Evolutionary conservation across 2,797 vertebrate genomes (phyloP), one percentile per base, ranked within the genome.

Genomic region (Acrocephalus scirpaceus): DNA sequence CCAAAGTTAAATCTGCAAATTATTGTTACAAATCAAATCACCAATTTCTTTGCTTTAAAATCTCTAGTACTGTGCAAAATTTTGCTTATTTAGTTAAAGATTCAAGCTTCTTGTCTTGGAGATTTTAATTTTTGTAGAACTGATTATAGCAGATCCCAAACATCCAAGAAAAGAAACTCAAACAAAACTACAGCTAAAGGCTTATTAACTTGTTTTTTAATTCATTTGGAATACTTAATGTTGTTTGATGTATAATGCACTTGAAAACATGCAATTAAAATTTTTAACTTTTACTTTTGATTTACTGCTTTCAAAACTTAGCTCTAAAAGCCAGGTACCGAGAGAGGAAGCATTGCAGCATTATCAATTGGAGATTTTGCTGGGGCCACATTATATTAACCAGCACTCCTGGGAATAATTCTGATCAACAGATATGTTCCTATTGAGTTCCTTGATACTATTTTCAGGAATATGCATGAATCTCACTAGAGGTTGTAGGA

Each of bases 1-100:
- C 81, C 53, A 93, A 53, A 78, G 45, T 96, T 89, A 97, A 86
- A 93, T 75, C 62, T 81, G 56, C 18, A 86, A 88, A 88, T 51
- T 75, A 58, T 61, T 67, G 42, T 85, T 86, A 77, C 58, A 83
- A 90, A 87, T 83, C 29, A 53, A 75, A 86, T 44, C 20, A 72
- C 11, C 32, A 23, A 65, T 87, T 79, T 90, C 21, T 88, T 70
- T 27, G 62, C 50, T 90, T 93, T 51, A 87, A 91, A 94, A 86
- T 62, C 15, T 45, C n/a, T 5, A 76, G 44, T 16, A 73, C 16
- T 91, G 73, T 40, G 21, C 45, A 67, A 57, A 70, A 83, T 88
- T 86, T 84, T 82, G 38, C 44, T 93, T 93, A 90, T 86, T 92
- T 92, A 51, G 70, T 76, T 95, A 38, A 80, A 45, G 51, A 77